These are phyloP conservation scores for Chlorops oryzae DNA, from an alignment of 1,140 invertebrate species.

Conservation along the genomic window DNA sequence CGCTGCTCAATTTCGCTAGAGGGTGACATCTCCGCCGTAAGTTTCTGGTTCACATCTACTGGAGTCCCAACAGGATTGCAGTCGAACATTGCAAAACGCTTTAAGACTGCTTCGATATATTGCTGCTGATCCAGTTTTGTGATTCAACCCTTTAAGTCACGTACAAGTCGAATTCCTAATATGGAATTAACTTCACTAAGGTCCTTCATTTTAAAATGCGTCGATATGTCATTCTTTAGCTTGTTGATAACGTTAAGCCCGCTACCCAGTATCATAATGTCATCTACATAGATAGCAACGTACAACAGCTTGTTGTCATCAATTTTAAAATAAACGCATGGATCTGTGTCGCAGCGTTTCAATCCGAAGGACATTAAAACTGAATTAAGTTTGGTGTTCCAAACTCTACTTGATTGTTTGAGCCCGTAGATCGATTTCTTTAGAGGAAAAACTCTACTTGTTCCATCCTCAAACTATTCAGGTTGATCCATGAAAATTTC, in stretches of 20 bases:
- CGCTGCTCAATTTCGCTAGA: too few relatives aligned
- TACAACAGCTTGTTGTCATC: background rate
- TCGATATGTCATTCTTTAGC: too few relatives aligned
- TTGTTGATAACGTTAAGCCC: too few relatives aligned
- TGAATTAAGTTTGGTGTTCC: constrained; percentile 23
- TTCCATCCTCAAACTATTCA: constrained; percentile 28
- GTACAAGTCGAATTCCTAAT: too few relatives aligned
- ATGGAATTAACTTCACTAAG: background rate
- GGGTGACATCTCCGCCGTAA: too few relatives aligned
- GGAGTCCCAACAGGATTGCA: too few relatives aligned
- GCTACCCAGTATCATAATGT: too few relatives aligned
- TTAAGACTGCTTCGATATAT: too few relatives aligned
- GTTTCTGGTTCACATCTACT: too few relatives aligned
- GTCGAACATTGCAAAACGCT: too few relatives aligned
- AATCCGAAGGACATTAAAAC: constrained; percentile 16
- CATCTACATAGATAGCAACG: constrained; percentile 2
- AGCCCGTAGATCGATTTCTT: constrained; percentile 29
- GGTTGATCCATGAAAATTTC: constrained; percentile 46
- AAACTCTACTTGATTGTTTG: constrained; percentile 26
- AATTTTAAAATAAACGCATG: constrained; percentile 12
- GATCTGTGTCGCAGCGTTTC: constrained; percentile 14
- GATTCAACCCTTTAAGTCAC: too few relatives aligned
- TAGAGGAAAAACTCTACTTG: constrained; percentile 16
- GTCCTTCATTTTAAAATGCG: constrained; percentile 1
- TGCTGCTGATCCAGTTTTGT: too few relatives aligned